phyloP scores from a whole-genome alignment of 2,888 invertebrate genomes.

The Caprella mutica region DNA sequence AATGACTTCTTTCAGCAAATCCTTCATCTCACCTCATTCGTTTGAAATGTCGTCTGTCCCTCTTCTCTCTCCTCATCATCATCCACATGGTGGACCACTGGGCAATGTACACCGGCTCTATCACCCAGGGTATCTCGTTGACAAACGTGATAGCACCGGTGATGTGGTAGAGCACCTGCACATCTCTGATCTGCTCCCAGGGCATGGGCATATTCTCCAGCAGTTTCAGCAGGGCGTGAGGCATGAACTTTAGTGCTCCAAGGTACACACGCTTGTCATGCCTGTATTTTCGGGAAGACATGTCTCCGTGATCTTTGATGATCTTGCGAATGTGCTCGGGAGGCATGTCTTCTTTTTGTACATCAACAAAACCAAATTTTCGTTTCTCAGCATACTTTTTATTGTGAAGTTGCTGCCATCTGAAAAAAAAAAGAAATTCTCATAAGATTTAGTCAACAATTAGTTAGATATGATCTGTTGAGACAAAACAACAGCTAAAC shows the following conservation, averaged over 20 bases:
- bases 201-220: constrained; percentile 99
- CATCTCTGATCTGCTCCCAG: constrained; percentile 99
- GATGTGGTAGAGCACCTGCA: constrained; percentile 89
- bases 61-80: constrained; percentile 98
- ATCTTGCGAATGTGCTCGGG: constrained; percentile 98
- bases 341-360: constrained; percentile 99
- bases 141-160: constrained; percentile 99
- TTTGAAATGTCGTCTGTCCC: constrained; percentile 97
- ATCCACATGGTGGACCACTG: constrained; percentile 99
- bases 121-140: constrained; percentile 99
- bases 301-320: constrained; percentile 97
- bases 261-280: constrained; percentile 98
- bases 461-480: too few relatives aligned
- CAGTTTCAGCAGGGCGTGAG: constrained; percentile 96
- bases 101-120: constrained; percentile 97
- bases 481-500: too few relatives aligned
- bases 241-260: constrained; percentile 97
- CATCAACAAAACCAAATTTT: constrained; percentile 97
- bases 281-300: constrained; percentile 96
- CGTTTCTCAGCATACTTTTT: constrained; percentile 96
- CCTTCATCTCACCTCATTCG: too few relatives aligned
- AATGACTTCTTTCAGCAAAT: constrained; percentile 1
- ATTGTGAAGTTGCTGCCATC: constrained; percentile 98
- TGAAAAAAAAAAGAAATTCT: too few relatives aligned
- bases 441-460: too few relatives aligned